Evolutionary conservation across 37 sponge, comb jelly and placozoan genomes (phyloP).

Genomic region (Axinella damicornis): DNA sequence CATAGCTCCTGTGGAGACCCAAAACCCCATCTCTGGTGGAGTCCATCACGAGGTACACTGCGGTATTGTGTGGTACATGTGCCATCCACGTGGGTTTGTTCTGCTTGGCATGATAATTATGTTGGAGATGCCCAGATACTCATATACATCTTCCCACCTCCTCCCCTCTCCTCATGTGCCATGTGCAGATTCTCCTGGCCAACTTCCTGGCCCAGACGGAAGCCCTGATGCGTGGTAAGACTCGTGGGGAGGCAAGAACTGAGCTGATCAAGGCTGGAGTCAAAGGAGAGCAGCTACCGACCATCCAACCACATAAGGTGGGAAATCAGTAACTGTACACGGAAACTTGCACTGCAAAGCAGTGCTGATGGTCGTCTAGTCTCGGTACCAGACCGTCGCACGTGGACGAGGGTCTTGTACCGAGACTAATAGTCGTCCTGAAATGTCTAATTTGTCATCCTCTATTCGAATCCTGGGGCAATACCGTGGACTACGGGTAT

Average conservation of each 20-base stretch:
- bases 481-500: no score
- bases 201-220: slow-evolving; percentile 99
- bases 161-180: neutral
- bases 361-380: no score
- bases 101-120: no score
- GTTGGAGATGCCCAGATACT: neutral
- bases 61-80: no score
- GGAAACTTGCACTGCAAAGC: no score
- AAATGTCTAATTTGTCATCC: no score
- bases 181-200: slow-evolving; percentile 88
- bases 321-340: no score
- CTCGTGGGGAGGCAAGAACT: slow-evolving; percentile 83
- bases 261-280: slow-evolving; percentile 83
- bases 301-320: slow-evolving; percentile 93
- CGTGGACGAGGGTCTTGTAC: no score
- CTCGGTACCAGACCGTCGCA: no score
- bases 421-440: no score
- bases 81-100: no score
- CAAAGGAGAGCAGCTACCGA: slow-evolving; percentile 61
- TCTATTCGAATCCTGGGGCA: no score
- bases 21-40: slow-evolving; percentile 87
- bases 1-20: slow-evolving; percentile 94
- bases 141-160: neutral
- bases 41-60: slow-evolving; percentile 90
- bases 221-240: slow-evolving; percentile 97